A percentile compares a stretch with the other conserved stretches of the same genome.
phyloP scores from a whole-genome alignment of 2,888 invertebrate species.

The Heliconius charithonia region DNA sequence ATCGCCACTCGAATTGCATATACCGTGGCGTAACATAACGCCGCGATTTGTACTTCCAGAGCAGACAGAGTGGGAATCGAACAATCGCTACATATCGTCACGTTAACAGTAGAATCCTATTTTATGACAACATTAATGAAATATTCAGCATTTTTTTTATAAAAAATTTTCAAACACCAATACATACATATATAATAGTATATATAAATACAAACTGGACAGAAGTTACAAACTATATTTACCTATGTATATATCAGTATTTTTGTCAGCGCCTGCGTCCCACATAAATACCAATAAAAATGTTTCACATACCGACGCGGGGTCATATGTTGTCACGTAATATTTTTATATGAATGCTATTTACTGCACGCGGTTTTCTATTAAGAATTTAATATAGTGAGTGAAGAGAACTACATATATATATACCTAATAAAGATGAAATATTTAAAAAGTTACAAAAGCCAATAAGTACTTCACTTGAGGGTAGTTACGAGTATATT shows the following conservation, averaged over 20 bases:
- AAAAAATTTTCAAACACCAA: too few species aligned
- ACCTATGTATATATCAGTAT: constrained; percentile 40
- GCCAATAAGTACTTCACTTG: too few species aligned
- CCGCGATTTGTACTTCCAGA: not conserved
- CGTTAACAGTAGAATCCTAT: too few species aligned
- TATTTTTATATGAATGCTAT: constrained; percentile 25
- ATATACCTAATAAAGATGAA: not conserved
- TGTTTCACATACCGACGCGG: constrained; percentile 44
- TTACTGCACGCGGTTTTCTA: constrained; percentile 17
- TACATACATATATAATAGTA: not conserved
- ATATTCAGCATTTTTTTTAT: too few species aligned
- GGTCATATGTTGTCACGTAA: constrained; percentile 36
- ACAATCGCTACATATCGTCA: too few species aligned
- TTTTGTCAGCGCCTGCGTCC: constrained; percentile 47
- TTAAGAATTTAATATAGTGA: constrained; percentile 13
- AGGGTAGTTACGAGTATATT: too few species aligned
- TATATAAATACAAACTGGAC: constrained; percentile 2
- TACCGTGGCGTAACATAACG: not conserved
- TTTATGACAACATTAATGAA: too few species aligned
- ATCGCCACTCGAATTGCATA: not conserved
- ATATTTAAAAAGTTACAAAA: not conserved
- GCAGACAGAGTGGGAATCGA: not conserved
- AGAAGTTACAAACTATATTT: constrained; percentile 19
- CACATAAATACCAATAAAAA: constrained; percentile 47
- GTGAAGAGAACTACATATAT: not conserved